Conservation (phyloP, 2,888 invertebrate genomes). For the Xylota sylvarum region DNA sequence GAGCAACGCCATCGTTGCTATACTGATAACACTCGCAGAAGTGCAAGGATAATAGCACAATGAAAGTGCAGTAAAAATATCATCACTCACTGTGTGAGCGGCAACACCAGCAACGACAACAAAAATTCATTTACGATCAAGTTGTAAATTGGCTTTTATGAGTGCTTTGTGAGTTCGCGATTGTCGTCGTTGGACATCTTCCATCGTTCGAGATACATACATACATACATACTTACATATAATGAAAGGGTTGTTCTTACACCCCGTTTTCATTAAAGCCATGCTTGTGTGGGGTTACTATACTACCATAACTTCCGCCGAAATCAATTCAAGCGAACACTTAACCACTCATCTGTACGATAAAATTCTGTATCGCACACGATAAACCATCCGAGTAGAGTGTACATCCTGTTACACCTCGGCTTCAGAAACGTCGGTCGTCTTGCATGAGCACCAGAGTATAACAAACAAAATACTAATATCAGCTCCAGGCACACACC, state of each 20-base stretch:
- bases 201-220: not conserved
- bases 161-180: constrained; percentile 50
- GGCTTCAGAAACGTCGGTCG: not conserved
- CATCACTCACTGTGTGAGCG: constrained; percentile 63
- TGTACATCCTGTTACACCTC: constrained; percentile 26
- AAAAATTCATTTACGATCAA: constrained; percentile 75
- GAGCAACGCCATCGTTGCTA: not conserved
- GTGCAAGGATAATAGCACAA: constrained; percentile 64
- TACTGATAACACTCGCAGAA: constrained; percentile 17
- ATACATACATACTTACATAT: not conserved
- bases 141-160: constrained; percentile 76
- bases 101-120: constrained; percentile 54
- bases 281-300: not conserved
- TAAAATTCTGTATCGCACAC: constrained; percentile 43
- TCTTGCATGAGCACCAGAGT: constrained; percentile 17
- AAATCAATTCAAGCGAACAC: constrained; percentile 70
- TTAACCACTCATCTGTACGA: constrained; percentile 40
- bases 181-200: constrained; percentile 35
- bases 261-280: constrained; percentile 26
- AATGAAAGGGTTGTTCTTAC: constrained; percentile 43
- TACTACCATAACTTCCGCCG: constrained; percentile 28
- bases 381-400: constrained; percentile 17
- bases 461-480: constrained; percentile 20
- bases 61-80: constrained; percentile 72
- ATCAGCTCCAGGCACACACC: not conserved